These are phyloP conservation scores for Macropis europaea DNA, from an alignment of 2,888 invertebrate genomes.

Conservation along the genomic window DNA sequence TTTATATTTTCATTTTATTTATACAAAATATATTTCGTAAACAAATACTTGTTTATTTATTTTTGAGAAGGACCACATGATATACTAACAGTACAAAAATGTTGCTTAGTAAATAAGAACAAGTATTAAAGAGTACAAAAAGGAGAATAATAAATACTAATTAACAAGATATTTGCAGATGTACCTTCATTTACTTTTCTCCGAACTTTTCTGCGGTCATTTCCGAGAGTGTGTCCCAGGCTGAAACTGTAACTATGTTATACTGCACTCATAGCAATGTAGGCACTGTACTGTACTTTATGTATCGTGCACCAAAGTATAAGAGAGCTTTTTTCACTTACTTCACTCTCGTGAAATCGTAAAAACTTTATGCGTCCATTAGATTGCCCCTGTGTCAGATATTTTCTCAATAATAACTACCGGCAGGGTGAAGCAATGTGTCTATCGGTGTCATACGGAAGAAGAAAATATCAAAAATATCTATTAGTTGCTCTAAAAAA, in stretches of 20 bases:
- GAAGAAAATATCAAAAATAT: too few relatives aligned
- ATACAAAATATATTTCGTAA: too few relatives aligned
- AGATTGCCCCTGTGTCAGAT: neutral
- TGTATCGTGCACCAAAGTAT: neutral
- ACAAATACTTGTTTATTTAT: too few relatives aligned
- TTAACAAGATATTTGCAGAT: too few relatives aligned
- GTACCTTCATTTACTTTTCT: neutral
- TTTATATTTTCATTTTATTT: too few relatives aligned
- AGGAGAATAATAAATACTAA: too few relatives aligned
- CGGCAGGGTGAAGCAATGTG: neutral
- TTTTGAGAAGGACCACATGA: too few relatives aligned
- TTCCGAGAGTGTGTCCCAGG: neutral
- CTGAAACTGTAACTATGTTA: conserved; percentile 12
- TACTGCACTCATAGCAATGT: neutral
- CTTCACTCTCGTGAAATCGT: neutral
- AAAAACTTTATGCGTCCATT: conserved; percentile 13
- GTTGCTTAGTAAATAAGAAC: too few relatives aligned
- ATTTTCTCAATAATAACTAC: neutral
- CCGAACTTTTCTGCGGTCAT: neutral
- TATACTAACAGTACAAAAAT: too few relatives aligned
- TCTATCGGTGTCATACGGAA: too few relatives aligned
- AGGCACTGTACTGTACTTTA: neutral
- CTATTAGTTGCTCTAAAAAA: too few relatives aligned
- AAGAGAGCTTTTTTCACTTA: neutral
- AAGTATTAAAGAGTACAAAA: too few relatives aligned